phyloP scores from a whole-genome alignment of 2,113 vertebrate genomes.

The Protomyctophum bolini region DNA sequence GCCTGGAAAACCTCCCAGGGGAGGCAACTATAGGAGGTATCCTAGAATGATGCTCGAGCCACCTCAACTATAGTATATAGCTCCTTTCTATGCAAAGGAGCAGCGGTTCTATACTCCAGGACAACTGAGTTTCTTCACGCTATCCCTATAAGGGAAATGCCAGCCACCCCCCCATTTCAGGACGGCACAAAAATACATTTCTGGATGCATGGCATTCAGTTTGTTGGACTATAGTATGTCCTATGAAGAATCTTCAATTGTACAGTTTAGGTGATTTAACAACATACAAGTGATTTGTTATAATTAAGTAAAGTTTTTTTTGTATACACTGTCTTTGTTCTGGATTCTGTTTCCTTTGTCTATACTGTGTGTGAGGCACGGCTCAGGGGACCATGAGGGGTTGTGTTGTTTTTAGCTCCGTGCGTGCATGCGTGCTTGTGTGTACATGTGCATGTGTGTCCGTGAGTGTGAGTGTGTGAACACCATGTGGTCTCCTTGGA shows the following conservation, averaged over 20 bases:
- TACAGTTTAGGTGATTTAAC: background rate
- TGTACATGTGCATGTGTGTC: background rate
- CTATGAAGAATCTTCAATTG: slow-evolving; percentile 6
- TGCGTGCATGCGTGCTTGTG: background rate
- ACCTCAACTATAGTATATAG: no score
- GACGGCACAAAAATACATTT: slow-evolving; percentile 1
- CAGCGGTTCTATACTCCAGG: no score
- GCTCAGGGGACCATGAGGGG: background rate
- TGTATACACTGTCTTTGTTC: background rate
- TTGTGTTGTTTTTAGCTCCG: background rate
- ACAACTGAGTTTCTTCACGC: no score
- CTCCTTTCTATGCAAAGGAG: no score
- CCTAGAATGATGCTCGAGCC: no score
- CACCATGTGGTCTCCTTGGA: no score
- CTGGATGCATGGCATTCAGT: background rate
- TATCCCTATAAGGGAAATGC: no score
- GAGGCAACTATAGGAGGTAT: no score
- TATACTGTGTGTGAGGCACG: background rate
- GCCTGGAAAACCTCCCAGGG: no score
- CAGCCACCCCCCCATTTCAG: no score
- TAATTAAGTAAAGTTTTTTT: no score
- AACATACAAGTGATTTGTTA: no score
- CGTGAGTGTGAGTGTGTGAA: background rate
- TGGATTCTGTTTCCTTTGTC: background rate
- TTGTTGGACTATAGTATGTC: background rate